Evolutionary conservation across 2,797 vertebrate species (phyloP).

Genomic region (Peromyscus melanophrys): DNA sequence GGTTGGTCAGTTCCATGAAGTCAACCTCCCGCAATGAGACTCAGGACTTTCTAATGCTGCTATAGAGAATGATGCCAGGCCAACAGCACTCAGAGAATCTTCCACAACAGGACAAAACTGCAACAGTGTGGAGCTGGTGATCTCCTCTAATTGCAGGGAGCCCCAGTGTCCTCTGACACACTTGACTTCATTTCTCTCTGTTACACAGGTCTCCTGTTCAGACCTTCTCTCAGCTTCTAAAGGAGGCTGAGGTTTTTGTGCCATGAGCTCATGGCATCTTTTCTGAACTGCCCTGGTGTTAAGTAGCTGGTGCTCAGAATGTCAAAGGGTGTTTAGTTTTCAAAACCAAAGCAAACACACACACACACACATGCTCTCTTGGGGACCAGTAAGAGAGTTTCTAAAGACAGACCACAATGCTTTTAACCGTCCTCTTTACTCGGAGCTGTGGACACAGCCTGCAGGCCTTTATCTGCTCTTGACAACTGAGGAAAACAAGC

Average conservation of each 20-base stretch:
- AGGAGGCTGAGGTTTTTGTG: conserved; percentile 63
- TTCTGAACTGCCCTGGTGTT: conserved; percentile 78
- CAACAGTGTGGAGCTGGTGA: background rate
- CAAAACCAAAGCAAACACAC: conserved; percentile 83
- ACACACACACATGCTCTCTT: conserved; percentile 76
- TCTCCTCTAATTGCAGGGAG: background rate
- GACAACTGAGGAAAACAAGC: conserved; percentile 67
- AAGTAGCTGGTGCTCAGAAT: conserved; percentile 74
- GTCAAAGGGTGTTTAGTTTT: conserved; percentile 79
- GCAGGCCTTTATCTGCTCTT: conserved; percentile 70
- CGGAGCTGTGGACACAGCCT: conserved; percentile 68
- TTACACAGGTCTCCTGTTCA: background rate
- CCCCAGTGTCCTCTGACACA: conserved; percentile 1
- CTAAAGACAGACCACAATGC: conserved; percentile 80
- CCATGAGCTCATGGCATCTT: conserved; percentile 79
- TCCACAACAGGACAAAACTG: background rate
- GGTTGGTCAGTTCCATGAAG: background rate
- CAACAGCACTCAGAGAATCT: background rate
- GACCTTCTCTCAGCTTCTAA: conserved; percentile 65
- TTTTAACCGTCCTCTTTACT: conserved; percentile 69
- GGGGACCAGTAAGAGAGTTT: conserved; percentile 76
- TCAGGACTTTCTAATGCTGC: background rate
- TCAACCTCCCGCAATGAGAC: background rate
- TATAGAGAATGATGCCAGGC: background rate
- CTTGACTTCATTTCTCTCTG: conserved; percentile 33